Conservation (phyloP, 2,888 invertebrate species). For the Andrena bicolor region DNA sequence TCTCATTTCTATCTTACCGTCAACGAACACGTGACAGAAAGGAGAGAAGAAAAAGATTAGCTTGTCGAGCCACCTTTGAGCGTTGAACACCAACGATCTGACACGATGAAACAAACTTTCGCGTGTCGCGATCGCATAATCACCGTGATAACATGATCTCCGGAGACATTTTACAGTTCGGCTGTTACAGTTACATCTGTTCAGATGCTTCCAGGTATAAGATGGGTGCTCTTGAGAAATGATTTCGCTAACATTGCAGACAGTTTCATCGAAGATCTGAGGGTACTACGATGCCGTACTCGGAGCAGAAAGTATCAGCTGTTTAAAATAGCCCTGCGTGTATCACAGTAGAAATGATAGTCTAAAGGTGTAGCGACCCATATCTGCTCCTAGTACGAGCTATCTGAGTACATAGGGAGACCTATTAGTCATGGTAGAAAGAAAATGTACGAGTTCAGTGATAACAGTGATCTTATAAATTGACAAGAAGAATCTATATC, state of each 20-base stretch:
- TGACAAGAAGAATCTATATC: no score
- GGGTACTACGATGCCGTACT: not conserved
- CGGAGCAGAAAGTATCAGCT: not conserved
- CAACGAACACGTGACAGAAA: slow-evolving; percentile 2
- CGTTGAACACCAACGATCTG: slow-evolving; percentile 13
- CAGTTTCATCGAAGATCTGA: not conserved
- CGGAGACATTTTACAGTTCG: not conserved
- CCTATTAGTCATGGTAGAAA: no score
- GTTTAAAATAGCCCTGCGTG: not conserved
- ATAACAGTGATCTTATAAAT: no score
- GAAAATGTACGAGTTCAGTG: no score
- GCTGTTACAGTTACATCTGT: not conserved
- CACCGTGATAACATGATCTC: slow-evolving; percentile 3
- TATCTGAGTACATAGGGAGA: no score
- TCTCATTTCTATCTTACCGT: slow-evolving; percentile 16
- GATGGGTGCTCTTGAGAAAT: not conserved
- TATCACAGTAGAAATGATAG: not conserved
- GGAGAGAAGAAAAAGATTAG: slow-evolving; percentile 7
- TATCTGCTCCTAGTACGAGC: no score
- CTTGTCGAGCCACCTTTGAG: slow-evolving; percentile 13
- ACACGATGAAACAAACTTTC: not conserved
- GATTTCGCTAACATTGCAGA: not conserved
- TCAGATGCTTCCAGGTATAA: not conserved
- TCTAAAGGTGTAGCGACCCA: no score
- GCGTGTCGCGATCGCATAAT: slow-evolving; percentile 3